These are phyloP conservation scores for Cephalotes varians DNA, from an alignment of 2,888 invertebrate genomes.

Conservation along the genomic window DNA sequence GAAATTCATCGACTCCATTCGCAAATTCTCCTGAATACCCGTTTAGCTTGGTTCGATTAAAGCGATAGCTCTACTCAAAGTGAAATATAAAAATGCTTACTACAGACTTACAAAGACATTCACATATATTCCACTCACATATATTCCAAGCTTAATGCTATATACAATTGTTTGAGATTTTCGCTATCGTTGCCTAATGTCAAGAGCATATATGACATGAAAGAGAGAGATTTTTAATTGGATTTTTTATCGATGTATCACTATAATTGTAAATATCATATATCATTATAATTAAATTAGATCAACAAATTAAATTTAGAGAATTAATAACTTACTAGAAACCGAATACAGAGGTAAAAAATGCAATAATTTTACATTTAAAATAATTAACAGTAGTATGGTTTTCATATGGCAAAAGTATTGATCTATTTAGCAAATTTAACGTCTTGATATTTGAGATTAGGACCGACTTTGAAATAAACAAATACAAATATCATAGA, in stretches of 20 bases:
- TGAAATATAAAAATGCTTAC: slow-evolving; percentile 25
- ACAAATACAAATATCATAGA: no score
- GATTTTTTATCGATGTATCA: no score
- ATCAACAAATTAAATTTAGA: background rate
- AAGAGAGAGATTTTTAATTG: background rate
- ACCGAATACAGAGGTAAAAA: background rate
- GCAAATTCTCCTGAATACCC: slow-evolving; percentile 12
- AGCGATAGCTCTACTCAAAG: slow-evolving; percentile 26
- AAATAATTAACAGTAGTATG: background rate
- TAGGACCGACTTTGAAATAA: no score
- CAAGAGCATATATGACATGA: background rate
- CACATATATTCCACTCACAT: background rate
- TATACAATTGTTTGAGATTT: background rate
- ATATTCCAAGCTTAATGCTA: background rate
- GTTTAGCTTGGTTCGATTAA: slow-evolving; percentile 37
- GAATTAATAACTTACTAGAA: background rate
- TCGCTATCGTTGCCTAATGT: background rate
- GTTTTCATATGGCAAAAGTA: background rate
- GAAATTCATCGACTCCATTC: slow-evolving; percentile 39
- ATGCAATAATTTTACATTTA: background rate
- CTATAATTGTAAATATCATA: background rate
- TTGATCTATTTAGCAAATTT: background rate
- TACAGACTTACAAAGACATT: background rate
- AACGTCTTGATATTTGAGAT: no score
- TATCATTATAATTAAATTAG: background rate